A percentile compares a stretch with the other conserved stretches of the same genome.
Conservation (phyloP, 2,888 invertebrate species). For the Pecten maximus region DNA sequence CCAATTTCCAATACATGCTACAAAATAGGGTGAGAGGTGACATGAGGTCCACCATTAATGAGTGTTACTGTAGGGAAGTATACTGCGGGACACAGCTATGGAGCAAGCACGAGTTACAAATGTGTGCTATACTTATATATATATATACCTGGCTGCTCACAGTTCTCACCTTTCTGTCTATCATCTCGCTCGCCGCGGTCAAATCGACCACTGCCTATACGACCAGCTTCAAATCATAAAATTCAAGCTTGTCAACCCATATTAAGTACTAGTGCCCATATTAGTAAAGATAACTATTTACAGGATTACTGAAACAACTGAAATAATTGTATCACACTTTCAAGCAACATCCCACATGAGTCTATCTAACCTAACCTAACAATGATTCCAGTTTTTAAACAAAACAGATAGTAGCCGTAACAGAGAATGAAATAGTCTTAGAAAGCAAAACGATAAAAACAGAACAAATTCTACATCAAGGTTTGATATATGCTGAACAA, state of each 20-base stretch:
- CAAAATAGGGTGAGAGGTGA: background rate
- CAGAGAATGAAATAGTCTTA: background rate
- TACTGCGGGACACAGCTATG: constrained; percentile 1
- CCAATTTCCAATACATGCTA: constrained; percentile 22
- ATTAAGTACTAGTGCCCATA: background rate
- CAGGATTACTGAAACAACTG: background rate
- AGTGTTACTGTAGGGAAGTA: background rate
- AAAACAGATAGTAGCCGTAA: background rate
- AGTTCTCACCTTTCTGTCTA: constrained; percentile 68
- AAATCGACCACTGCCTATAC: constrained; percentile 81
- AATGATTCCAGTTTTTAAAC: background rate
- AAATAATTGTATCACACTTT: background rate
- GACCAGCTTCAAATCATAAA: constrained; percentile 75
- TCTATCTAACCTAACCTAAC: background rate
- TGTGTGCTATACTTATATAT: constrained; percentile 66
- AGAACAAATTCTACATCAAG: background rate
- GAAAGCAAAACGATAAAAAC: background rate
- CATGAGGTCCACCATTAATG: constrained; percentile 18
- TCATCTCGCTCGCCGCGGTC: constrained; percentile 78
- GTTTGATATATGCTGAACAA: background rate
- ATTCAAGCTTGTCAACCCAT: constrained; percentile 28
- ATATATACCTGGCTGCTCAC: constrained; percentile 56
- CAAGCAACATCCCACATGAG: no score
- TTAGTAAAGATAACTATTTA: background rate
- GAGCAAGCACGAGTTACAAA: constrained; percentile 37